phyloP scores from a whole-genome alignment of 2,888 invertebrate species.

The Pyrrhia umbra region DNA sequence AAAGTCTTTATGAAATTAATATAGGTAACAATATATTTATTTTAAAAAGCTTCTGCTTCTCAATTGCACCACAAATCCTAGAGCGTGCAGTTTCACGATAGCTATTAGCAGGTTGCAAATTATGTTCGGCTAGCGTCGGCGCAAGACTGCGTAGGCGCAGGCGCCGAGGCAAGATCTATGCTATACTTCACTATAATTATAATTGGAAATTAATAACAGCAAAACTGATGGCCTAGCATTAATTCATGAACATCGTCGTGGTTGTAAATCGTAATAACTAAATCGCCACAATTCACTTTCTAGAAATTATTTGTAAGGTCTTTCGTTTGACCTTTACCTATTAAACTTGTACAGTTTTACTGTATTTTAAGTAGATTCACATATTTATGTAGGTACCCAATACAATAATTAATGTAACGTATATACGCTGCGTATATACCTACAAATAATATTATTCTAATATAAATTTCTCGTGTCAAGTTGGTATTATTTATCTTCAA shows the following conservation, averaged over 20 bases:
- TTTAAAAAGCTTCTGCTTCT: slow-evolving; percentile 1
- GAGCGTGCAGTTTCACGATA: slow-evolving; percentile 68
- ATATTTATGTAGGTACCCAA: no score
- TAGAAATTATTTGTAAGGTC: slow-evolving; percentile 13
- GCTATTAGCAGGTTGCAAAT: slow-evolving; percentile 88
- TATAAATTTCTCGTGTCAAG: not conserved
- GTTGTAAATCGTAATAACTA: slow-evolving; percentile 42
- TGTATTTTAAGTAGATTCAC: no score
- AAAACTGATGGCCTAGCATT: slow-evolving; percentile 46
- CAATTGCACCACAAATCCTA: slow-evolving; percentile 28
- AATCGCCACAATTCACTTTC: slow-evolving; percentile 51
- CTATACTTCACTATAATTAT: slow-evolving; percentile 63
- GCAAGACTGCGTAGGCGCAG: slow-evolving; percentile 80
- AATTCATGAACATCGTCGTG: slow-evolving; percentile 34
- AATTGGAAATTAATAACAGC: slow-evolving; percentile 64
- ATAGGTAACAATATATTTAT: not conserved
- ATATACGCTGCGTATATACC: no score
- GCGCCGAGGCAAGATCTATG: slow-evolving; percentile 70
- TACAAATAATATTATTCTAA: no score
- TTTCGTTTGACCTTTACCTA: slow-evolving; percentile 19
- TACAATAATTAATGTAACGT: no score
- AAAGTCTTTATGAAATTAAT: no score
- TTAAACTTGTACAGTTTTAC: no score
- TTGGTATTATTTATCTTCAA: slow-evolving; percentile 21
- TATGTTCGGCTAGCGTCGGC: slow-evolving; percentile 69